phyloP scores from a whole-genome alignment of 2,797 vertebrate species.

The Centropyge bicolor region DNA sequence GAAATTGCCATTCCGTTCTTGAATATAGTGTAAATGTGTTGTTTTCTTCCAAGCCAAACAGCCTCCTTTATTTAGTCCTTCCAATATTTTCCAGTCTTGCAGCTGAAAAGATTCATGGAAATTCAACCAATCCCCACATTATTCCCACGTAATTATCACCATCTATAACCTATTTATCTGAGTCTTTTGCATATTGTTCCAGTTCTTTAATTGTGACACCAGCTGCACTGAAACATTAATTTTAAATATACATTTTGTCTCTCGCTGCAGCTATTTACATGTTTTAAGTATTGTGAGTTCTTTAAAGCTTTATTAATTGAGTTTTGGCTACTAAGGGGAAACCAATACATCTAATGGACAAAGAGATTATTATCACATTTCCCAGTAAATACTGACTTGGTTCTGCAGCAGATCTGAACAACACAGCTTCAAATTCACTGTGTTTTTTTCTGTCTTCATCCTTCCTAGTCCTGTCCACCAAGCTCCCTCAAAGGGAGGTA shows the following conservation, averaged over 20 bases:
- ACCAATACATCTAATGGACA: not conserved
- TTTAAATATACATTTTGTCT: conserved; percentile 13
- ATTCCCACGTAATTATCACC: conserved; percentile 37
- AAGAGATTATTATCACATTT: not conserved
- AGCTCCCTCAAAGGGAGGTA: conserved; percentile 1
- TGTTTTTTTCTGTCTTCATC: not conserved
- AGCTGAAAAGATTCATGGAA: conserved; percentile 29
- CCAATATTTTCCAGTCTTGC: conserved; percentile 15
- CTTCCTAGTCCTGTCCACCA: not conserved
- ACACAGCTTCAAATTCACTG: not conserved
- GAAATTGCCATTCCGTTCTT: conserved; percentile 17
- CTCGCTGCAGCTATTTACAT: conserved; percentile 8
- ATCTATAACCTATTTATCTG: conserved; percentile 31
- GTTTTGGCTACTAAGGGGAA: not conserved
- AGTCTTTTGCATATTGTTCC: conserved; percentile 30
- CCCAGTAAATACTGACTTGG: not conserved
- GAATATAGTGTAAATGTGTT: conserved; percentile 12
- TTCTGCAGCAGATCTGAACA: not conserved
- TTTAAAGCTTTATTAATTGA: conserved; percentile 30
- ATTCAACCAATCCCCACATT: conserved; percentile 15
- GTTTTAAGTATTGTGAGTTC: conserved; percentile 16
- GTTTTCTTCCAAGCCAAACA: conserved; percentile 23
- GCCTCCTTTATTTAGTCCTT: conserved; percentile 12
- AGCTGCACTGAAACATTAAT: conserved; percentile 8
- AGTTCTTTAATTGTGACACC: conserved; percentile 33